These are phyloP conservation scores for Portevinia maculata DNA, from an alignment of 2,888 invertebrate genomes.

Conservation along the genomic window DNA sequence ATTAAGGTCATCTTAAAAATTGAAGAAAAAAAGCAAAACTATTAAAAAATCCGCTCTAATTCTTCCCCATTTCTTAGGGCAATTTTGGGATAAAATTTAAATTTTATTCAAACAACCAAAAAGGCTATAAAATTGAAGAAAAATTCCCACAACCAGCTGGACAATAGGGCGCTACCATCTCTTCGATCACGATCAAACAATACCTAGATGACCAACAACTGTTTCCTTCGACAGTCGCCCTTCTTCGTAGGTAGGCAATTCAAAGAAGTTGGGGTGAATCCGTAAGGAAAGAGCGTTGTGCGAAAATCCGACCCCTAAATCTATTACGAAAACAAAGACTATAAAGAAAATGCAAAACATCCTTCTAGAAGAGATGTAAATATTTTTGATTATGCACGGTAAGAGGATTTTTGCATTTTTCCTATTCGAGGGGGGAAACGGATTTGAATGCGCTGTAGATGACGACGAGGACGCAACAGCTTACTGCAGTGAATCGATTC, in stretches of 20 bases:
- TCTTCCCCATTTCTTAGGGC: slow-evolving; percentile 24
- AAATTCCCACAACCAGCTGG: slow-evolving; percentile 70
- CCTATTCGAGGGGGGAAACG: slow-evolving; percentile 20
- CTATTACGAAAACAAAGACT: slow-evolving; percentile 63
- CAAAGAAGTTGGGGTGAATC: slow-evolving; percentile 33
- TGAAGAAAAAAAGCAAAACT: slow-evolving; percentile 15
- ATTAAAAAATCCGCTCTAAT: slow-evolving; percentile 67
- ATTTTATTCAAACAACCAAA: slow-evolving; percentile 55
- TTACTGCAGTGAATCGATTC: background rate
- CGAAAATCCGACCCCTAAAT: slow-evolving; percentile 72
- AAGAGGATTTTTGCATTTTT: slow-evolving; percentile 72
- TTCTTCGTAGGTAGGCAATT: slow-evolving; percentile 24
- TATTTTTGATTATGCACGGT: slow-evolving; percentile 73
- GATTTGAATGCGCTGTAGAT: slow-evolving; percentile 54
- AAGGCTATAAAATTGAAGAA: slow-evolving; percentile 10
- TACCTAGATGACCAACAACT: slow-evolving; percentile 72
- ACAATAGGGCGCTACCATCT: slow-evolving; percentile 65
- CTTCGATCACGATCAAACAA: slow-evolving; percentile 43
- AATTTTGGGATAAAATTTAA: slow-evolving; percentile 42
- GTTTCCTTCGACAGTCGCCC: slow-evolving; percentile 45
- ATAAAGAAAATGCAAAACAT: slow-evolving; percentile 66
- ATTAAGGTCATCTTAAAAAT: slow-evolving; percentile 67
- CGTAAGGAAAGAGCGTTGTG: slow-evolving; percentile 42
- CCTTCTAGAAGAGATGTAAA: slow-evolving; percentile 60
- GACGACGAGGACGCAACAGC: slow-evolving; percentile 1